These are phyloP conservation scores for Dendrocopos noguchii DNA, from an alignment of 2,113 vertebrate species.

Conservation along the genomic window DNA sequence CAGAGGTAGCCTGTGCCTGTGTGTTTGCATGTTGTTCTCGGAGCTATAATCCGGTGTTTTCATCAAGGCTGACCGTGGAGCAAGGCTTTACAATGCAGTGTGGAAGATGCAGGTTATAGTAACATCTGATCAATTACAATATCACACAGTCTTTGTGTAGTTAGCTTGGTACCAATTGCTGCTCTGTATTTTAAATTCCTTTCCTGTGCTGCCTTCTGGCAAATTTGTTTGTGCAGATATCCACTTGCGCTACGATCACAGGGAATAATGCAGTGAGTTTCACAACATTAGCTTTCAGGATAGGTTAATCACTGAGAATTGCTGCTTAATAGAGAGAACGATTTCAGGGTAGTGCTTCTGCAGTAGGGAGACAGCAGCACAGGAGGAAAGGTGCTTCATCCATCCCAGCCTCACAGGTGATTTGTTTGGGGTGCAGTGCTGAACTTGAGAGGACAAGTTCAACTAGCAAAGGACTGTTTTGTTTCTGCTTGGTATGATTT, in stretches of 20 bases:
- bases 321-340: neutral
- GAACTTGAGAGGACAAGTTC: conserved; percentile 3
- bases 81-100: neutral
- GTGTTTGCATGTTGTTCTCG: conserved; percentile 10
- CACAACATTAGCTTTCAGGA: neutral
- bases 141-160: neutral
- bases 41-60: neutral
- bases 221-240: neutral
- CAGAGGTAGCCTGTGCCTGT: conserved; percentile 16
- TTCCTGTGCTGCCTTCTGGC: neutral
- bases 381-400: neutral
- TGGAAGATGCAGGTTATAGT: conserved; percentile 4
- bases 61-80: neutral
- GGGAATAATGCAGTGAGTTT: neutral
- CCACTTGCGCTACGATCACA: neutral
- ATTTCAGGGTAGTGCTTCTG: neutral
- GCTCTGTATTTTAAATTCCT: neutral
- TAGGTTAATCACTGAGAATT: neutral
- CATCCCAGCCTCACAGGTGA: neutral
- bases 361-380: neutral
- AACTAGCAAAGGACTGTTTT: neutral
- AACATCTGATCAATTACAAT: neutral
- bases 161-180: neutral
- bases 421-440: conserved; percentile 10
- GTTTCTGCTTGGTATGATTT: neutral